phyloP scores from a whole-genome alignment of 2,113 vertebrate species.

The Austrofundulus limnaeus region DNA sequence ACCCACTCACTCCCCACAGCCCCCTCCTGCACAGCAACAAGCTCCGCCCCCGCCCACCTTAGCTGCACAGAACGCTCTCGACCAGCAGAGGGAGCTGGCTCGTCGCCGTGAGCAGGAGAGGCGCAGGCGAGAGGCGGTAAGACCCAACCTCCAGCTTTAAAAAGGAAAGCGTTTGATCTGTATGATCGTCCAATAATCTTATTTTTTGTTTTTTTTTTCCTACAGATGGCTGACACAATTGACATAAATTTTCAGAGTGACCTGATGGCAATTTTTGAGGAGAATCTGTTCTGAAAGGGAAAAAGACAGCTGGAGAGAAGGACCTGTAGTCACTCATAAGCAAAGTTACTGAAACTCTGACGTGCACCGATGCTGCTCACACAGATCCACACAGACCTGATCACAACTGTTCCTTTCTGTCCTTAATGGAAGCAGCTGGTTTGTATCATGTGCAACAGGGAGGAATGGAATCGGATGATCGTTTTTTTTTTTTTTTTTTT shows the following conservation, averaged over 20 bases:
- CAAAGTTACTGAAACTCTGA: conserved; percentile 42
- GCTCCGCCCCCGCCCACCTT: conserved; percentile 53
- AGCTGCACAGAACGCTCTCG: conserved; percentile 80
- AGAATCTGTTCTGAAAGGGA: conserved; percentile 88
- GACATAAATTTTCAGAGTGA: conserved; percentile 98
- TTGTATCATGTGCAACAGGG: conserved; percentile 56
- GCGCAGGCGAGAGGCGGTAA: conserved; percentile 88
- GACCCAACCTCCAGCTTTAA: neutral
- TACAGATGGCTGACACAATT: conserved; percentile 90
- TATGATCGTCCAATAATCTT: neutral
- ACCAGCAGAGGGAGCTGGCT: conserved; percentile 89
- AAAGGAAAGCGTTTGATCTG: neutral
- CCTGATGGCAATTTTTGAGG: conserved; percentile 93
- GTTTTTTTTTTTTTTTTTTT: no score
- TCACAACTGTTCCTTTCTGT: conserved; percentile 55
- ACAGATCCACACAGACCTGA: conserved; percentile 25
- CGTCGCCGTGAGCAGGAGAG: conserved; percentile 89
- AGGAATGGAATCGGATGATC: conserved; percentile 17
- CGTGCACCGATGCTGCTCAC: conserved; percentile 30
- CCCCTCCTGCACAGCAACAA: conserved; percentile 65
- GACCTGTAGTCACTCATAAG: conserved; percentile 34
- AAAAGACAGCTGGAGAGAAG: conserved; percentile 46
- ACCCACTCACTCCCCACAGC: conserved; percentile 79
- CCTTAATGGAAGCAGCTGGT: conserved; percentile 51
- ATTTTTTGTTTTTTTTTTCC: neutral